Evolutionary conservation across 2,888 invertebrate species (phyloP).

Genomic region (Pasiphila rectangulata): DNA sequence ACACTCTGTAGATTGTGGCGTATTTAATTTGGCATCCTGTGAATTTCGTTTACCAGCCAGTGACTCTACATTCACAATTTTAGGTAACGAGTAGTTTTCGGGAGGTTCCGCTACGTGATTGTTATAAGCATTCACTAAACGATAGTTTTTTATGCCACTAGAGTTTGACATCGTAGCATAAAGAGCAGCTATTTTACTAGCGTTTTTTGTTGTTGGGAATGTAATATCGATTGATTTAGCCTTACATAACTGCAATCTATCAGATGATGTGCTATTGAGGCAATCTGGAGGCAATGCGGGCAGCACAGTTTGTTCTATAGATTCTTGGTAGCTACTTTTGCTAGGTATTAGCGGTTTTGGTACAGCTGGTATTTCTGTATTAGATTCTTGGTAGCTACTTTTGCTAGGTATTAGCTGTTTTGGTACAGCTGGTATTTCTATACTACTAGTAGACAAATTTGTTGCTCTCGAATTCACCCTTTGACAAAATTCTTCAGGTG

Average conservation of each 20-base stretch:
- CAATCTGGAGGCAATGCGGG: no score
- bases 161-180: not conserved
- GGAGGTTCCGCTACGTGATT: not conserved
- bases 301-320: no score
- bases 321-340: no score
- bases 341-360: no score
- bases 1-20: not conserved
- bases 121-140: not conserved
- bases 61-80: not conserved
- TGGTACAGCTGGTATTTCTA: no score
- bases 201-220: not conserved
- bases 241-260: not conserved
- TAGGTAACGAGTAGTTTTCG: not conserved
- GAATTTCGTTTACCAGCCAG: not conserved
- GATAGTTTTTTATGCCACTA: not conserved
- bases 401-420: no score
- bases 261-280: no score
- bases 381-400: no score
- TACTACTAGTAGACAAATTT: no score
- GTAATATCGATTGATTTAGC: not conserved
- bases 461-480: conserved; percentile 11
- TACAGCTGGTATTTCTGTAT: no score
- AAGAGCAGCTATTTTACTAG: not conserved
- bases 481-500: conserved; percentile 23
- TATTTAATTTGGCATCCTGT: not conserved